Evolutionary conservation across 2,113 vertebrate species (phyloP), one percentile per base, ranked within the genome.

Genomic region (pig (Sus scrofa)): DNA sequence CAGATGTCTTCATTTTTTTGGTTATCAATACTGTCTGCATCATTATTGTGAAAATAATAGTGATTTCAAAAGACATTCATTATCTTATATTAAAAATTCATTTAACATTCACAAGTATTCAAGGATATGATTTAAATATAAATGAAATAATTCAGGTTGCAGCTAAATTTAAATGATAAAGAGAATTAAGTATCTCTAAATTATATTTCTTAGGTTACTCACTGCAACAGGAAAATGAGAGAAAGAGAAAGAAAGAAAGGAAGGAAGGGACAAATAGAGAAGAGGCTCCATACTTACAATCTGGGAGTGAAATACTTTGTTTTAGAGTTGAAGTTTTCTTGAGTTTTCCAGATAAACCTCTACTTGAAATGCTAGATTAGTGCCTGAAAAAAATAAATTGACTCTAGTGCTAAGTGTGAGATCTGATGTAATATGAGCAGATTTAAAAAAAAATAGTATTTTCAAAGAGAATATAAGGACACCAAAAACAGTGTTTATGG

Each of bases 1-100:
- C 58, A 97, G 95, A 92, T 78, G 5, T 86, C 71, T 94, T 92
- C 24, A 86, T 85, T 95, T 96, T 95, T 26, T 37, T 94, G 11
- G 14, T 56, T 97, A 50, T 87, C 30, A 32, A 12, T 65, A 0
- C 2, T 88, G 62, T 93, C 62, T 96, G n/a, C 0, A 19, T 6
- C 26, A 91, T 94, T 96, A 20, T 15, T 3, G 0, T 32, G 3
- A 52, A 89, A 97, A 96, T 89, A 13, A 15, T 8, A 75, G 1
- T 7, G 22, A 15, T 86, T 97, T 85, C n/a, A 92, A 94, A 89
- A 54, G 30, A 11, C 10, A 15, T 83, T 87, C 0, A 1, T 87
- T 62, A 20, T 18, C 95, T 65, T 24, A 7, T 4, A 73, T 88
- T 60, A 54, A 52, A 93, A 82, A 81, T n/a, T 3, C 0, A 88